These are phyloP conservation scores for Thaumatotibia leucotreta DNA, from an alignment of 1,140 invertebrate genomes.

Conservation along the genomic window DNA sequence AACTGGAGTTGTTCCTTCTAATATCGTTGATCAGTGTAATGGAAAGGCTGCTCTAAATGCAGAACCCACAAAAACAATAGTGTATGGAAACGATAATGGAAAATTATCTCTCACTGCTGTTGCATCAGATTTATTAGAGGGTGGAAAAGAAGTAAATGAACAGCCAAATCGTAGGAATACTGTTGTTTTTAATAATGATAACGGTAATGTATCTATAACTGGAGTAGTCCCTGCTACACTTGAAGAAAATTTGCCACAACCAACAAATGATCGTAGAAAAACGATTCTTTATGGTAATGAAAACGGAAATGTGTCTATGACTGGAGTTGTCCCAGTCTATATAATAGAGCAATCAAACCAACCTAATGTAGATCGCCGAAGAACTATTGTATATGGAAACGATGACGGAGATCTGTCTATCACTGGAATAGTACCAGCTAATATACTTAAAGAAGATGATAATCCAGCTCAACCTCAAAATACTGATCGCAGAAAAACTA, in stretches of 20 bases:
- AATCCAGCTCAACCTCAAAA: constrained; percentile 1
- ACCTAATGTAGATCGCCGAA: not conserved
- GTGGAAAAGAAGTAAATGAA: not conserved
- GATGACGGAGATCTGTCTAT: constrained; percentile 19
- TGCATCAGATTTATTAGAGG: not conserved
- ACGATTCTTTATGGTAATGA: not conserved
- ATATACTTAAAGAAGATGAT: constrained; percentile 14
- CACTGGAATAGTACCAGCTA: not conserved
- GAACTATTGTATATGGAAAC: constrained; percentile 18
- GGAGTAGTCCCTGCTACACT: no score
- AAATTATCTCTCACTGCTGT: constrained; percentile 32
- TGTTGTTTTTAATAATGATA: constrained; percentile 17
- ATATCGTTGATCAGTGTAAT: not conserved
- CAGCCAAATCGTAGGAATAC: constrained; percentile 20
- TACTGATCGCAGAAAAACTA: constrained; percentile 18
- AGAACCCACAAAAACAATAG: constrained; percentile 25
- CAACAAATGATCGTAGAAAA: not conserved
- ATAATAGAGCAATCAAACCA: not conserved
- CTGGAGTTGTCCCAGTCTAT: not conserved
- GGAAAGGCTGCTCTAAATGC: not conserved
- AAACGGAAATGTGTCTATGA: not conserved
- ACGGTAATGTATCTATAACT: constrained; percentile 30
- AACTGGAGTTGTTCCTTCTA: not conserved
- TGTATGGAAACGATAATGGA: constrained; percentile 15
- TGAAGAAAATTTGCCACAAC: not conserved